Conservation (phyloP, 2,888 invertebrate genomes). For the Brenthis hecate region DNA sequence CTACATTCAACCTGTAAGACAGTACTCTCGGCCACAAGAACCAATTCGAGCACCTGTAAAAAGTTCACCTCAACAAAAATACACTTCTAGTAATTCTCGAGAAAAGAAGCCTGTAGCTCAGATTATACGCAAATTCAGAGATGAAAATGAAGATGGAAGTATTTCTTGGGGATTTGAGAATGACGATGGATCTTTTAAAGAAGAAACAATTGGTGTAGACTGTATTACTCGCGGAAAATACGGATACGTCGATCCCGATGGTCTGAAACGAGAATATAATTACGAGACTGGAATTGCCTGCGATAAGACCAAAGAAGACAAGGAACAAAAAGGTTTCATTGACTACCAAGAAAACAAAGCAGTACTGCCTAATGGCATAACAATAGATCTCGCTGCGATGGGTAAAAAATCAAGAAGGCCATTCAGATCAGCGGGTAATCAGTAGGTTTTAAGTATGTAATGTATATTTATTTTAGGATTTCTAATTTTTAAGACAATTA, state of each 20-base stretch:
- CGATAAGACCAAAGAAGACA: constrained; percentile 80
- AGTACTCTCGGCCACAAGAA: constrained; percentile 73
- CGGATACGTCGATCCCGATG: constrained; percentile 93
- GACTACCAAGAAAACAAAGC: constrained; percentile 89
- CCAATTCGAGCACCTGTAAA: constrained; percentile 65
- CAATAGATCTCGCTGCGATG: constrained; percentile 86
- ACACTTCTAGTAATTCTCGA: constrained; percentile 64
- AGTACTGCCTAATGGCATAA: constrained; percentile 87
- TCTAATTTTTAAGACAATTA: constrained; percentile 63
- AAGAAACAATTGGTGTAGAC: constrained; percentile 90
- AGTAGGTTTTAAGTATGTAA: constrained; percentile 58
- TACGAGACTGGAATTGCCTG: constrained; percentile 91
- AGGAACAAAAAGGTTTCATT: constrained; percentile 84
- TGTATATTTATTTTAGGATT: constrained; percentile 76
- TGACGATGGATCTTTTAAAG: constrained; percentile 93
- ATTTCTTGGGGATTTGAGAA: constrained; percentile 95
- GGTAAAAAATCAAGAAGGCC: constrained; percentile 88
- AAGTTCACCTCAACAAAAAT: constrained; percentile 67
- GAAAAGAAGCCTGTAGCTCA: constrained; percentile 88
- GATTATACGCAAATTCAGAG: constrained; percentile 87
- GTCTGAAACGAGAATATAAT: constrained; percentile 89
- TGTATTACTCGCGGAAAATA: constrained; percentile 90
- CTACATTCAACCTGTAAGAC: constrained; percentile 71
- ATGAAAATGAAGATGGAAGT: constrained; percentile 90
- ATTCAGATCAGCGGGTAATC: constrained; percentile 77